A percentile compares a stretch with the other conserved stretches of the same genome.
These are phyloP conservation scores for Autographa pulchrina DNA, from an alignment of 2,888 invertebrate species.

Conservation along the genomic window DNA sequence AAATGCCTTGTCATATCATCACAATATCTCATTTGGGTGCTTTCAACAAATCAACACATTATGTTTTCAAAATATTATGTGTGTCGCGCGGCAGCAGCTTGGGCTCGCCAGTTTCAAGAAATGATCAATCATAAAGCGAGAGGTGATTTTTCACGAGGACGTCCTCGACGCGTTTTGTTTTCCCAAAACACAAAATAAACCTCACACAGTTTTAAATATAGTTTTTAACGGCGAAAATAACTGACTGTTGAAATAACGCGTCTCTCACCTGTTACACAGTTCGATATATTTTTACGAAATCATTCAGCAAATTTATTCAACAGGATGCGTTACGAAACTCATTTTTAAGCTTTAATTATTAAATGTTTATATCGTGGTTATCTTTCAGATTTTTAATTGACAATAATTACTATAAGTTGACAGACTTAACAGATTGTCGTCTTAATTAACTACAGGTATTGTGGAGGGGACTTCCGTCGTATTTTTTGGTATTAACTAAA, in stretches of 20 bases:
- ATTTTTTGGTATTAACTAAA: not conserved
- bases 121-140: constrained; percentile 87
- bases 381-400: constrained; percentile 13
- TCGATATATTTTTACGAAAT: constrained; percentile 70
- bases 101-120: constrained; percentile 79
- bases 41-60: constrained; percentile 85
- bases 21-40: constrained; percentile 75
- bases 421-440: not conserved
- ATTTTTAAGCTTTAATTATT: constrained; percentile 43
- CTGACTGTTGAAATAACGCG: constrained; percentile 75
- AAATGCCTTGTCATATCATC: constrained; percentile 68
- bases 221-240: constrained; percentile 77
- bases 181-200: constrained; percentile 81
- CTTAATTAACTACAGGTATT: constrained; percentile 5
- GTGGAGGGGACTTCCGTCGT: not conserved
- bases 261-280: constrained; percentile 78
- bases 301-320: constrained; percentile 50
- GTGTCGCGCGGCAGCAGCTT: constrained; percentile 57
- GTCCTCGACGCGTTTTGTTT: constrained; percentile 80
- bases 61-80: constrained; percentile 73
- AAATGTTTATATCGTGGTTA: constrained; percentile 39
- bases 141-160: constrained; percentile 86
- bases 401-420: constrained; percentile 5
- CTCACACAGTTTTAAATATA: constrained; percentile 78
- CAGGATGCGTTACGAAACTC: constrained; percentile 53